A percentile compares a stretch with the other conserved stretches of the same genome.
Evolutionary conservation across 1,140 invertebrate genomes (phyloP).

Genomic region (Meloidogyne chitwoodi): DNA sequence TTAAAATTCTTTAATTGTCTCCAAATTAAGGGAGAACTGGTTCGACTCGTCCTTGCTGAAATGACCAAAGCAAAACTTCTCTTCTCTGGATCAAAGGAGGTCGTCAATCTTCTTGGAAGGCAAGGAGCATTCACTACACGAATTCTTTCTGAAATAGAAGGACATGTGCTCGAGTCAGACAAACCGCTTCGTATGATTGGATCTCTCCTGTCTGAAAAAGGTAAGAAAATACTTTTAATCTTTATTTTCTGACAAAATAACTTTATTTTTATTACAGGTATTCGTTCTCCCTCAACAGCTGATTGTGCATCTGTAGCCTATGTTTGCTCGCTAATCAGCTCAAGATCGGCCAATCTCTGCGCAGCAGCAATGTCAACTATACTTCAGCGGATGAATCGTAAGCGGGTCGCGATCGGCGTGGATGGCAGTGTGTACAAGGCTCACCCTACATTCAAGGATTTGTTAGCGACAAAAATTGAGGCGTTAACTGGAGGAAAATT

Average conservation of each 20-base stretch:
- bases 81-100: neutral
- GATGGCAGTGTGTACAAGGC: slow-evolving; percentile 95
- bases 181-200: neutral
- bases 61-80: neutral
- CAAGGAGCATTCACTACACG: neutral
- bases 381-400: slow-evolving; percentile 71
- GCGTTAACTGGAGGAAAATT: slow-evolving; percentile 67
- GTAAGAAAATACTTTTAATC: neutral
- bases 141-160: neutral
- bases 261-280: neutral
- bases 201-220: neutral
- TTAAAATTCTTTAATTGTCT: neutral
- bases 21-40: neutral
- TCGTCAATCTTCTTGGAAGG: neutral
- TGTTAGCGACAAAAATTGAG: slow-evolving; percentile 85
- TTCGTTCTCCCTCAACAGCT: slow-evolving; percentile 62
- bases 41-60: neutral
- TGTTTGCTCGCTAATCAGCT: slow-evolving; percentile 82
- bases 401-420: slow-evolving; percentile 84
- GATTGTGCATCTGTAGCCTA: slow-evolving; percentile 67
- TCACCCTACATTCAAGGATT: slow-evolving; percentile 90
- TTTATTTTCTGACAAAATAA: neutral
- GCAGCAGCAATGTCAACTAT: slow-evolving; percentile 76
- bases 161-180: neutral
- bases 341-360: slow-evolving; percentile 81